These are phyloP conservation scores for Taphrorychus bicolor DNA, from an alignment of 2,888 invertebrate species.

Conservation along the genomic window DNA sequence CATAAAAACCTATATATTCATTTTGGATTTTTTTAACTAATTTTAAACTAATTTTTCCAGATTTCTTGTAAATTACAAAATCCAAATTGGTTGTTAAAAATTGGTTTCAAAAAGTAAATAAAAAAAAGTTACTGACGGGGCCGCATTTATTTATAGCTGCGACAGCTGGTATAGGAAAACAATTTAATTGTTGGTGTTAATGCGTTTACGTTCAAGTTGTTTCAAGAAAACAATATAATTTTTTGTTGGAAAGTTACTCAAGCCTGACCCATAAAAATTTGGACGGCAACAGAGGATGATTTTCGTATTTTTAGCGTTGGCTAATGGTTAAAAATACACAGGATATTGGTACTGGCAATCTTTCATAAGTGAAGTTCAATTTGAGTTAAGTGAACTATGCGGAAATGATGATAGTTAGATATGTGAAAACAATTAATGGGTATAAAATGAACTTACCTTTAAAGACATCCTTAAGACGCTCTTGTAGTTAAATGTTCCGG, in stretches of 20 bases:
- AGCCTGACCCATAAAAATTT: background rate
- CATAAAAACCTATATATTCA: too few relatives aligned
- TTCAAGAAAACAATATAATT: background rate
- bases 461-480: background rate
- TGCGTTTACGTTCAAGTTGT: background rate
- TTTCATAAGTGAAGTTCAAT: background rate
- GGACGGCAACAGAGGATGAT: background rate
- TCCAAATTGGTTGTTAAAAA: too few relatives aligned
- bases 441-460: background rate
- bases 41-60: too few relatives aligned
- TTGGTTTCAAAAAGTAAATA: too few relatives aligned
- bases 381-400: background rate
- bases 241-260: background rate
- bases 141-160: too few relatives aligned
- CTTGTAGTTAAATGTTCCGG: background rate
- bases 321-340: background rate
- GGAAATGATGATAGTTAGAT: too few relatives aligned
- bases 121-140: too few relatives aligned
- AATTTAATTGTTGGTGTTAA: background rate
- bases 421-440: background rate
- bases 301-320: background rate
- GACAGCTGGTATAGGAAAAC: too few relatives aligned
- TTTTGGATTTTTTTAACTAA: too few relatives aligned
- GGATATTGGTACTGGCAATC: background rate
- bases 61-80: too few relatives aligned